Conservation (phyloP, 1,140 invertebrate genomes). For the Lepidotrigona ventralis region DNA sequence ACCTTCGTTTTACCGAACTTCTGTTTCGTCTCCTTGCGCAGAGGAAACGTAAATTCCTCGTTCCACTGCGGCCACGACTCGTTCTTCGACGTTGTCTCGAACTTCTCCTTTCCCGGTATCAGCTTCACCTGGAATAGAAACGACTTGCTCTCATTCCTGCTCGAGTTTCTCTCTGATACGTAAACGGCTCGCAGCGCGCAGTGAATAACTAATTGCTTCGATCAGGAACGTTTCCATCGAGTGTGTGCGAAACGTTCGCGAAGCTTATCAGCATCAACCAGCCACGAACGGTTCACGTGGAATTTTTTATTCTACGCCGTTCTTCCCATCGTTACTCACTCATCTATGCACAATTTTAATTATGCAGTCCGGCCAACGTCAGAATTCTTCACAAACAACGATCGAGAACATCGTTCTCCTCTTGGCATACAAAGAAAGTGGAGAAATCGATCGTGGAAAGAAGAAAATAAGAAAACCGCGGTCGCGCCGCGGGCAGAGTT, state of each 20-base stretch:
- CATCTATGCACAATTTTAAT: not conserved
- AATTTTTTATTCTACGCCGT: not conserved
- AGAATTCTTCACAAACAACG: not conserved
- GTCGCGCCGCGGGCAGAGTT: not conserved
- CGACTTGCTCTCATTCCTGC: slow-evolving; percentile 31
- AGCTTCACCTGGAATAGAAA: slow-evolving; percentile 84
- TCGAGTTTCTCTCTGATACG: not conserved
- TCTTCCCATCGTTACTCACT: not conserved
- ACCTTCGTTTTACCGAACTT: slow-evolving; percentile 77
- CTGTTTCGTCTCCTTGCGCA: slow-evolving; percentile 80
- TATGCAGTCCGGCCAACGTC: not conserved
- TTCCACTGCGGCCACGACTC: slow-evolving; percentile 89
- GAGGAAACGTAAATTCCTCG: slow-evolving; percentile 86
- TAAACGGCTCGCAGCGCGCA: no score
- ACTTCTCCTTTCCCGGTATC: slow-evolving; percentile 87
- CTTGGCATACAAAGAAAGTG: not conserved
- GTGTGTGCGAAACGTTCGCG: not conserved
- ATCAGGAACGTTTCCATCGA: not conserved
- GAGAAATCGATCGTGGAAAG: not conserved
- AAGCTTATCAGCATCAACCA: not conserved
- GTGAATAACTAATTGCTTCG: not conserved
- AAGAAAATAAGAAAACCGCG: not conserved
- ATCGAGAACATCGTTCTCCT: not conserved
- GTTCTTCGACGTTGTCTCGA: slow-evolving; percentile 86
- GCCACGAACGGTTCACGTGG: not conserved